Conservation (phyloP, 2,797 vertebrate species). For the Synaphobranchus kaupii region DNA sequence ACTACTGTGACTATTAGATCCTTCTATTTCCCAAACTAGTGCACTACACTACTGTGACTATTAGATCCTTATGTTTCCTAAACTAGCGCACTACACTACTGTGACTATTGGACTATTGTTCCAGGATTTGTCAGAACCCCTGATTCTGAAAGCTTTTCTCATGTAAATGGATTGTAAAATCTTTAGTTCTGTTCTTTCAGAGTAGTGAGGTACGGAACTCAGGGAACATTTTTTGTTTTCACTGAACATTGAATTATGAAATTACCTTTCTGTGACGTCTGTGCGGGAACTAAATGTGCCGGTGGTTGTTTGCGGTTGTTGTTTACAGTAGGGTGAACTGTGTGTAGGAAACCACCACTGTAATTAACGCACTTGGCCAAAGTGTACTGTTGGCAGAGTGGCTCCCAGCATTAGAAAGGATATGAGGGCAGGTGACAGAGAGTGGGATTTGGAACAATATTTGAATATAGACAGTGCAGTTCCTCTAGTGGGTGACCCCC, state of each 20-base stretch:
- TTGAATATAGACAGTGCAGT: neutral
- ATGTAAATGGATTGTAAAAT: neutral
- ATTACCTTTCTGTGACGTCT: neutral
- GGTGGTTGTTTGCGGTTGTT: neutral
- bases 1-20: no score
- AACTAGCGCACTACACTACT: neutral
- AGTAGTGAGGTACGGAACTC: neutral
- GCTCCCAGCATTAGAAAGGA: neutral
- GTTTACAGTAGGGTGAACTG: no score
- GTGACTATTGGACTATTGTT: neutral
- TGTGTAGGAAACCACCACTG: neutral
- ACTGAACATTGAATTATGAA: neutral
- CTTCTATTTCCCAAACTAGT: neutral
- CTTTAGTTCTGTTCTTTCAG: neutral
- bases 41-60: no score
- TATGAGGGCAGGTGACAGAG: neutral
- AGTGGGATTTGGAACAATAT: neutral
- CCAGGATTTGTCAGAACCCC: neutral
- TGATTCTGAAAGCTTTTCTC: neutral
- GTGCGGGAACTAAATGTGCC: neutral
- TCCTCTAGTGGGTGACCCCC: neutral
- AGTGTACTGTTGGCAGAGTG: neutral
- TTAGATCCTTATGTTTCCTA: neutral
- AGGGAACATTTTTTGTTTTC: neutral
- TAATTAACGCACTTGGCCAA: neutral